Base-by-base conservation (phyloP, 2,113 vertebrate genomes). In the Macrotus californicus region DNA sequence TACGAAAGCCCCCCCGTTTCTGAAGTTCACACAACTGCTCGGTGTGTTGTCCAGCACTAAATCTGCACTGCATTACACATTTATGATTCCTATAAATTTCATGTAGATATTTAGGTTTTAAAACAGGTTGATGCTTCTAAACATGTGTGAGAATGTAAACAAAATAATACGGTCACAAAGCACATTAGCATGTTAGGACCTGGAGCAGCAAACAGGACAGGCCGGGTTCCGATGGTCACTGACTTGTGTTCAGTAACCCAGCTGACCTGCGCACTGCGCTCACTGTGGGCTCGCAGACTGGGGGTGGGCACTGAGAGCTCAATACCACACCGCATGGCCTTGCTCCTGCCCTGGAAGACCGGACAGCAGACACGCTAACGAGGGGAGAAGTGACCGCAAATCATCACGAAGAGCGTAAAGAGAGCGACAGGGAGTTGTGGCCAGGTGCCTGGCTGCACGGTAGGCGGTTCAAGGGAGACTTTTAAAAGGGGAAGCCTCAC, bases 41-140 rank as follows among this genome's bases (percentile, higher is more conserved):
- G 2, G 64, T 80, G 91, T 89, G 64, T 89, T 89, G 84, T 61
- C 89, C 39, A 39, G 83, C 72, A n/a, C 75, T 76, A 83, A 94
- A 93, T 89, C 96, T 84, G 70, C 4, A 50, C 66, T 31, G 36
- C 24, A 76, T 95, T 87, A 81, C 54, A 66, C 59, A 96, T 95
- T 96, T 96, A 96, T 94, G 89, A 83, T 89, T 36, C 80, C 79
- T 85, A 73, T 83, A 87, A 91, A 96, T 72, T 94, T 82, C 93
- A 93, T 10, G 75, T n/a, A 8, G 54, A 41, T 39, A 54, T 94
- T 91, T 95, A 85, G 89, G 75, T 76, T 96, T 95, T 89, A 95
- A 96, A 96, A 88, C 73, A 87, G 2, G 64, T 69, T 43, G 39
- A 75, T 82, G 61, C 18, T 69, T 66, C 86, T 76, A 75, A 77